Percentiles rank a stretch among this genome's conserved stretches.
These are phyloP conservation scores for Euura lappo DNA, from an alignment of 1,140 invertebrate species.

Conservation along the genomic window DNA sequence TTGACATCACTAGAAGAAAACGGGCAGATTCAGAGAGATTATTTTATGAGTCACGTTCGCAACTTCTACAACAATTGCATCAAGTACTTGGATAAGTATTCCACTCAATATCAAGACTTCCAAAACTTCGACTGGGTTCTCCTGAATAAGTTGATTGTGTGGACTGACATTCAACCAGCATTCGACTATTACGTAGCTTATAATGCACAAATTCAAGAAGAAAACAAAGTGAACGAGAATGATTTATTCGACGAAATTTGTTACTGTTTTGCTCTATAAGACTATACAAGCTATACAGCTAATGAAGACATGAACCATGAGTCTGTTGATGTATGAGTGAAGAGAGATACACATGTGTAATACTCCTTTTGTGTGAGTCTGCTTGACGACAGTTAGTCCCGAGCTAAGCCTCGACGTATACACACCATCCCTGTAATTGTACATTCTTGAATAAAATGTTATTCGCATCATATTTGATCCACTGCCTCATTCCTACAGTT, in stretches of 20 bases:
- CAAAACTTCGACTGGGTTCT: not conserved
- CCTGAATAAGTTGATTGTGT: slow-evolving; percentile 3
- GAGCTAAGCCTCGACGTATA: too few species aligned
- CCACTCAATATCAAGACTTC: not conserved
- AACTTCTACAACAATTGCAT: not conserved
- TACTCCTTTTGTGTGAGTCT: too few species aligned
- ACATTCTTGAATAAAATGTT: too few species aligned
- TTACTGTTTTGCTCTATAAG: too few species aligned
- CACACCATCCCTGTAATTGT: too few species aligned
- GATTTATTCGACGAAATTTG: not conserved
- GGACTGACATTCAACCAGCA: not conserved
- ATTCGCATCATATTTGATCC: too few species aligned
- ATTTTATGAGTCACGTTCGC: slow-evolving; percentile 7
- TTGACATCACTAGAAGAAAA: slow-evolving; percentile 20
- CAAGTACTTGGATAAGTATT: slow-evolving; percentile 5
- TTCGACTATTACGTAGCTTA: not conserved
- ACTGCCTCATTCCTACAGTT: too few species aligned
- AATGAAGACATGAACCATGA: too few species aligned
- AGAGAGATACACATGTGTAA: too few species aligned
- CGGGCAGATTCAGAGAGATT: not conserved
- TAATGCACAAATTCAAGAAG: not conserved
- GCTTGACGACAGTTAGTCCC: too few species aligned
- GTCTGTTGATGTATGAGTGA: too few species aligned
- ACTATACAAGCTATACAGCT: too few species aligned
- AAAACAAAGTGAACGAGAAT: not conserved